phyloP scores from a whole-genome alignment of 1,140 invertebrate species.

The Macrobrachium rosenbergii region DNA sequence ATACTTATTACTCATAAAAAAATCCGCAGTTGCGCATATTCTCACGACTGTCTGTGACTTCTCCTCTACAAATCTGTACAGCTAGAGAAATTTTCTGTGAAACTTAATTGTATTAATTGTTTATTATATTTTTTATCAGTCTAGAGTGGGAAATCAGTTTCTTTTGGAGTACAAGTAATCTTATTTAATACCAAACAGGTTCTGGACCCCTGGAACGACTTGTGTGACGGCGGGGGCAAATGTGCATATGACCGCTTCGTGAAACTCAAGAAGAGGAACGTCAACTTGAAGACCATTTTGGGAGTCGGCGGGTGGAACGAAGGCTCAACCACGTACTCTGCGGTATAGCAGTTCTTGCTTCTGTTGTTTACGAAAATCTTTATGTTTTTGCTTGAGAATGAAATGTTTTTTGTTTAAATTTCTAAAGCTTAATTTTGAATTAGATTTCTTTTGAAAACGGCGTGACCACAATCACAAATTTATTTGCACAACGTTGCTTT shows the following conservation, averaged over 20 bases:
- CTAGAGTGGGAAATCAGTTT: not conserved
- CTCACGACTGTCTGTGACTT: too few relatives aligned
- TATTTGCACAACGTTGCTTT: too few relatives aligned
- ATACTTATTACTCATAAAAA: too few relatives aligned
- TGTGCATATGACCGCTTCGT: constrained; percentile 66
- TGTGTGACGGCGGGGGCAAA: constrained; percentile 72
- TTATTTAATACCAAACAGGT: not conserved
- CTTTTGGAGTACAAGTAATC: not conserved
- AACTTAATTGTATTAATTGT: too few relatives aligned
- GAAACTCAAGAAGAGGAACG: constrained; percentile 70
- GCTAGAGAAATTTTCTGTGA: too few relatives aligned
- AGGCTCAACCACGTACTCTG: constrained; percentile 65
- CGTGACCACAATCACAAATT: too few relatives aligned
- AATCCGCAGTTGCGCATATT: too few relatives aligned
- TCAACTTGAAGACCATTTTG: constrained; percentile 69
- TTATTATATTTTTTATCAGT: not conserved
- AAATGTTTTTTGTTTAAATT: not conserved
- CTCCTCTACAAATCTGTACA: too few relatives aligned
- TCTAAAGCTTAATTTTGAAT: not conserved
- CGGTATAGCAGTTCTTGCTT: not conserved
- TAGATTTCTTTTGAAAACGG: too few relatives aligned
- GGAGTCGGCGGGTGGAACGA: constrained; percentile 70
- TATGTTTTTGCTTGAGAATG: not conserved
- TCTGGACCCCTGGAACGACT: constrained; percentile 71
- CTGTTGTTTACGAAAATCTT: too few relatives aligned